Conservation (phyloP, 1,140 invertebrate genomes). For the Mya arenaria region DNA sequence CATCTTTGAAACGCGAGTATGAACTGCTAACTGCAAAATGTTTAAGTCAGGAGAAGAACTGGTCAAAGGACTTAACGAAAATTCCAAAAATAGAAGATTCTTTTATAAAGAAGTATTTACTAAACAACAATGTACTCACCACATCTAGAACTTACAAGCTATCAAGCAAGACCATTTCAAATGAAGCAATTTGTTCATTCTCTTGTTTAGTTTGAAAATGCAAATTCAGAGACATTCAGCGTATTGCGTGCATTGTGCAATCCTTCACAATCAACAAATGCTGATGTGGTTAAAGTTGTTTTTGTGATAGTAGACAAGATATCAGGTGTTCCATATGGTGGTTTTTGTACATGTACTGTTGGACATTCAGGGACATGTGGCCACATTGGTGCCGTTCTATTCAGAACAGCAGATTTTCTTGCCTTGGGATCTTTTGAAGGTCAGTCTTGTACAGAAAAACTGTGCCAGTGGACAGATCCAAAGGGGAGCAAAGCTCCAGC, state of each 20-base stretch:
- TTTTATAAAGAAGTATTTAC: conserved; percentile 11
- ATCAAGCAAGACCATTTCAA: background rate
- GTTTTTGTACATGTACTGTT: conserved; percentile 36
- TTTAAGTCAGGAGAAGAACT: background rate
- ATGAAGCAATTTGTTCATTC: conserved; percentile 30
- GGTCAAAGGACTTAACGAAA: background rate
- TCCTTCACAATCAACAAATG: conserved; percentile 17
- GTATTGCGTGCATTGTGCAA: conserved; percentile 6
- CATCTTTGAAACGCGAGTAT: background rate
- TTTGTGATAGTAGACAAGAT: conserved; percentile 8
- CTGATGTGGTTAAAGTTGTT: background rate
- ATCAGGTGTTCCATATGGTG: conserved; percentile 3
- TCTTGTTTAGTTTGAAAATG: background rate
- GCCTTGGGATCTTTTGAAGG: background rate
- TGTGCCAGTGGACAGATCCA: conserved; percentile 13
- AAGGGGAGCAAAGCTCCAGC: conserved; percentile 1
- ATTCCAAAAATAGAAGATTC: conserved; percentile 25
- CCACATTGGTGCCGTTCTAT: conserved; percentile 17
- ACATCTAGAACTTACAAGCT: conserved; percentile 25
- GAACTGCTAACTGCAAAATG: background rate
- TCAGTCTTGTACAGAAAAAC: background rate
- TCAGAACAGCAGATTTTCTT: background rate
- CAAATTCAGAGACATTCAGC: background rate
- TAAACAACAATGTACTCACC: background rate
- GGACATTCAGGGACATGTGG: background rate